Evolutionary conservation across 2,888 invertebrate species (phyloP), one percentile per base, ranked within the genome.

Genomic region (Abrostola triplasia): DNA sequence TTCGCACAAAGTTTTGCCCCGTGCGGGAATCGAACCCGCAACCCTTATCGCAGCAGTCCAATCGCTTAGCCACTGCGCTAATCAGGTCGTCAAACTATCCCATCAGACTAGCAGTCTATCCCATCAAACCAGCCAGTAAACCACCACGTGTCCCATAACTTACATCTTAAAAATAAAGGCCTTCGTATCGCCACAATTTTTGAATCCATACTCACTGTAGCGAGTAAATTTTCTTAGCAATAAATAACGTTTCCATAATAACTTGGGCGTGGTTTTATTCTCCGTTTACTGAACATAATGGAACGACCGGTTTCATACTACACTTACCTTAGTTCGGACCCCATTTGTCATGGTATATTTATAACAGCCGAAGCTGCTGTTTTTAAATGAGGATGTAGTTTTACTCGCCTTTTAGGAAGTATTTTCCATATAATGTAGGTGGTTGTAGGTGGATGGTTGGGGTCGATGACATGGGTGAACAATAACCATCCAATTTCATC

Each of bases 231-330:
- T 70, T 66, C 74, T 62, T 49, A 51, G 77, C 57, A 47, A 77
- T 79, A 78, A 79, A 78, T 78, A 70, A 72, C 69, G 47, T 40
- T 13, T n/a, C 52, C 55, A 74, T 79, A 79, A 78, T 78, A 77
- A 75, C 69, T 44, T 68, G 65, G 78, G 78, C 75, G 79, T 76
- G 67, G 66, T 41, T 57, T 57, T 66, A 69, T 66, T 66, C 71
- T 24, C 59, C 67, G 63, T 69, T 76, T 74, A 69, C 64, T 51
- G 64, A 59, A 61, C 59, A 69, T 76, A 78, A 78, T 78, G 58
- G 74, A 50, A 57, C 67, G 66, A 55, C 50, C 47, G 40, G 51
- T 38, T 54, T 55, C 65, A 59, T 63, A 64, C 58, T 53, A 59
- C 42, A 42, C 54, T 53, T 66, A 77, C 77, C 70, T 67, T 61